These are phyloP conservation scores for Peromyscus maniculatus DNA, from an alignment of 2,113 vertebrate species.

Conservation along the genomic window DNA sequence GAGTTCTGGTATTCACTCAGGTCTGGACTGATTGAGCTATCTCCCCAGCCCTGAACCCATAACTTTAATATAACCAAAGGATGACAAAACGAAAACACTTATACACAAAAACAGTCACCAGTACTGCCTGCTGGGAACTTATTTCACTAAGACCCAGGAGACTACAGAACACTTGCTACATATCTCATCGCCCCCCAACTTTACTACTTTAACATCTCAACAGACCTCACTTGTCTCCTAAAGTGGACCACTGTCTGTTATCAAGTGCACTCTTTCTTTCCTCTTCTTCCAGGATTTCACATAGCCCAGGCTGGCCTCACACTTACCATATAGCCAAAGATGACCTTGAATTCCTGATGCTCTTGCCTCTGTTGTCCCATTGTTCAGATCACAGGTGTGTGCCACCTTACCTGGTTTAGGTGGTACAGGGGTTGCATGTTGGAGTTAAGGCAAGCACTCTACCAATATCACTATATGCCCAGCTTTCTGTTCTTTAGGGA, in stretches of 20 bases:
- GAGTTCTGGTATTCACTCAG: not conserved
- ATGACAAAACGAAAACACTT: not conserved
- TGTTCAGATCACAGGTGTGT: not conserved
- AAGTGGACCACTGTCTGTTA: constrained; percentile 10
- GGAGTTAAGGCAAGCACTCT: not conserved
- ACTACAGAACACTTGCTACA: constrained; percentile 56
- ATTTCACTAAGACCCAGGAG: constrained; percentile 73
- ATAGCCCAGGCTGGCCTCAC: not conserved
- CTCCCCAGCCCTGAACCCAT: not conserved
- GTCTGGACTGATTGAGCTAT: not conserved
- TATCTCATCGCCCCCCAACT: constrained; percentile 1
- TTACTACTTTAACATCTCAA: constrained; percentile 26
- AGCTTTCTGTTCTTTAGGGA: not conserved
- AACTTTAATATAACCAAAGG: constrained; percentile 29
- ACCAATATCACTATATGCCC: too few relatives aligned
- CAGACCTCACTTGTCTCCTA: not conserved
- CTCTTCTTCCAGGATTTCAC: not conserved
- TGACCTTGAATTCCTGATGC: not conserved
- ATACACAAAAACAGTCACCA: not conserved
- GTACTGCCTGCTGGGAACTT: constrained; percentile 67
- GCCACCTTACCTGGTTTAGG: not conserved
- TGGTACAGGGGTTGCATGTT: not conserved
- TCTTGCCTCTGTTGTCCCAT: too few relatives aligned
- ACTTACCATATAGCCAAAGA: not conserved
- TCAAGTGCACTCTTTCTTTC: not conserved